Percentiles rank a stretch among this genome's conserved stretches.
Evolutionary conservation across 2,888 invertebrate genomes (phyloP).

Genomic region (Chrysolina americana): DNA sequence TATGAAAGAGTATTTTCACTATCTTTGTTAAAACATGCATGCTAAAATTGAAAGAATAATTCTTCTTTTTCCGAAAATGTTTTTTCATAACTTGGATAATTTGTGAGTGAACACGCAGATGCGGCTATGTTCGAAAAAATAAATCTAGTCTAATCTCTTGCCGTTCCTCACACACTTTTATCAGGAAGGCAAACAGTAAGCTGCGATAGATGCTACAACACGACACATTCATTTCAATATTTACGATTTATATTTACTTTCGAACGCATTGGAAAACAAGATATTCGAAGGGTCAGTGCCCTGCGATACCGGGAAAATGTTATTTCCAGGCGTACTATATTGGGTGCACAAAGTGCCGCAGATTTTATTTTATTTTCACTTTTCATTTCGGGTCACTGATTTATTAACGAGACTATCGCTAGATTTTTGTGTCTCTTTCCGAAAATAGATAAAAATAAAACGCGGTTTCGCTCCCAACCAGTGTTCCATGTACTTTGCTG

Average conservation of each 20-base stretch:
- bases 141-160: background rate
- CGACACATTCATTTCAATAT: background rate
- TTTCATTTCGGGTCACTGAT: slow-evolving; percentile 20
- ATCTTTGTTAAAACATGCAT: too few species aligned
- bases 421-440: slow-evolving; percentile 2
- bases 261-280: slow-evolving; percentile 1
- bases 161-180: background rate
- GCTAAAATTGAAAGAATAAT: too few species aligned
- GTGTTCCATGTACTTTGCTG: background rate
- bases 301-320: slow-evolving; percentile 1
- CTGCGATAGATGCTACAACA: background rate
- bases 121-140: too few species aligned
- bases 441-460: slow-evolving; percentile 15
- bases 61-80: too few species aligned
- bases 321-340: slow-evolving; percentile 18
- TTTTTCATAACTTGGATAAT: too few species aligned
- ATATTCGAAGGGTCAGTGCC: slow-evolving; percentile 5
- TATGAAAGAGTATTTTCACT: too few species aligned
- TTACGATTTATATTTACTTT: slow-evolving; percentile 3
- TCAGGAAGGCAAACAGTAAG: background rate
- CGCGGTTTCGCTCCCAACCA: background rate
- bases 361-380: slow-evolving; percentile 11
- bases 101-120: too few species aligned
- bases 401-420: slow-evolving; percentile 10
- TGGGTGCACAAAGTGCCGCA: background rate